These are phyloP conservation scores for Mamestra configurata DNA, from an alignment of 1,140 invertebrate species.

Conservation along the genomic window DNA sequence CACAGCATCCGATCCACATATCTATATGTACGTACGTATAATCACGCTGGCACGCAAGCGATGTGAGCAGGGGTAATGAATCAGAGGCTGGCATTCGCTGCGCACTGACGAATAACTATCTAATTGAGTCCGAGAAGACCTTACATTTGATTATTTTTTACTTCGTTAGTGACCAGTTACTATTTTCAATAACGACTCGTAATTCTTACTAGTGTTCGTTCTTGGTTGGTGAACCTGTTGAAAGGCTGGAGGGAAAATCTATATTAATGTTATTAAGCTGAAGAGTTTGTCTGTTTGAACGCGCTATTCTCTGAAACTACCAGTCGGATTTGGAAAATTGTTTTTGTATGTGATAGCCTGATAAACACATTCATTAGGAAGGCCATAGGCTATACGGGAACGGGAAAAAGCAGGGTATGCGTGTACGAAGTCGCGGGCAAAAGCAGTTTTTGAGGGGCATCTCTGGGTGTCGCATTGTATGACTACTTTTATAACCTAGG, in stretches of 20 bases:
- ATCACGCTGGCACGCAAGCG: slow-evolving; percentile 28
- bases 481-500: too few relatives aligned
- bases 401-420: too few relatives aligned
- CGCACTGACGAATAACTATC: slow-evolving; percentile 50
- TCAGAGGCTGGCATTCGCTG: slow-evolving; percentile 52
- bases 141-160: slow-evolving; percentile 49
- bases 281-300: too few relatives aligned
- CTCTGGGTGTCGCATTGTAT: too few relatives aligned
- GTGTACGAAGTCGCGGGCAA: too few relatives aligned
- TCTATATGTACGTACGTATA: slow-evolving; percentile 20
- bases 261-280: too few relatives aligned
- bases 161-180: slow-evolving; percentile 24
- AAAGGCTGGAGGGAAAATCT: neutral
- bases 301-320: too few relatives aligned
- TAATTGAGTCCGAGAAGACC: slow-evolving; percentile 57
- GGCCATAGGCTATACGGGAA: too few relatives aligned
- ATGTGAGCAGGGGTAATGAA: slow-evolving; percentile 54
- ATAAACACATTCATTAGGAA: too few relatives aligned
- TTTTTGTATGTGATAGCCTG: too few relatives aligned
- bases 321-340: too few relatives aligned
- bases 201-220: neutral
- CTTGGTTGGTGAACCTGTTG: neutral
- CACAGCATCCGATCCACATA: neutral
- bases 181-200: slow-evolving; percentile 1
- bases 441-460: too few relatives aligned